Percentiles rank a stretch among this genome's conserved stretches.
These are phyloP conservation scores for Epirrhoe tristata DNA, from an alignment of 2,888 invertebrate species.

Conservation along the genomic window DNA sequence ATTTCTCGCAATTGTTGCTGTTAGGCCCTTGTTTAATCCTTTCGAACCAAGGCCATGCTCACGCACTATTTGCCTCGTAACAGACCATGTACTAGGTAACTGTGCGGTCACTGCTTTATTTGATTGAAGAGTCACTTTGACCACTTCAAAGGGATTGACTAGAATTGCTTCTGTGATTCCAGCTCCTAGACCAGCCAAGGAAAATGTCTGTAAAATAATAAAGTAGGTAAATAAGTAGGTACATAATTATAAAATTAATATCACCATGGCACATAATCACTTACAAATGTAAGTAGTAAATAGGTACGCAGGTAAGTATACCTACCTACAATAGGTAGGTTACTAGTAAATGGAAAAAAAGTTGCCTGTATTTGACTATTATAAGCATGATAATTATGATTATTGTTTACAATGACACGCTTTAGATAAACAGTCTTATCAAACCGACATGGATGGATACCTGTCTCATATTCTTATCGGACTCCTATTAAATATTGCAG, in stretches of 20 bases:
- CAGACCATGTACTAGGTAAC: constrained; percentile 90
- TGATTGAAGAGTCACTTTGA: constrained; percentile 95
- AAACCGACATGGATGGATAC: not conserved
- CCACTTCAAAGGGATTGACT: constrained; percentile 97
- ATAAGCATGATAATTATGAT: not conserved
- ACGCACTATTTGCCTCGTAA: constrained; percentile 91
- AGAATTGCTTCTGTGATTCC: constrained; percentile 96
- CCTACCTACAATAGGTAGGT: no score
- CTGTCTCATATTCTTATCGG: constrained; percentile 30
- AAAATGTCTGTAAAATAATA: constrained; percentile 89
- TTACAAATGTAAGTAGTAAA: not conserved
- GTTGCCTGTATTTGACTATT: no score
- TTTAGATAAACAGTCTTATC: constrained; percentile 1
- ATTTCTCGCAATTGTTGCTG: constrained; percentile 95
- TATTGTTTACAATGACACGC: not conserved
- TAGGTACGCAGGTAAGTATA: no score
- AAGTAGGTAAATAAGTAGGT: no score
- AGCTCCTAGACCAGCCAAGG: constrained; percentile 94
- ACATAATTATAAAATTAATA: not conserved
- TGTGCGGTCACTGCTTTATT: constrained; percentile 88
- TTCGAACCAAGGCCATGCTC: constrained; percentile 91
- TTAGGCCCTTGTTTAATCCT: constrained; percentile 95
- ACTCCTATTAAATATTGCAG: constrained; percentile 4
- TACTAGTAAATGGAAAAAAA: no score
- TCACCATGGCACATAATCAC: not conserved